A percentile compares a stretch with the other conserved stretches of the same genome.
Evolutionary conservation across 1,140 invertebrate species (phyloP).

Genomic region (Drosophila nigromelanica): DNA sequence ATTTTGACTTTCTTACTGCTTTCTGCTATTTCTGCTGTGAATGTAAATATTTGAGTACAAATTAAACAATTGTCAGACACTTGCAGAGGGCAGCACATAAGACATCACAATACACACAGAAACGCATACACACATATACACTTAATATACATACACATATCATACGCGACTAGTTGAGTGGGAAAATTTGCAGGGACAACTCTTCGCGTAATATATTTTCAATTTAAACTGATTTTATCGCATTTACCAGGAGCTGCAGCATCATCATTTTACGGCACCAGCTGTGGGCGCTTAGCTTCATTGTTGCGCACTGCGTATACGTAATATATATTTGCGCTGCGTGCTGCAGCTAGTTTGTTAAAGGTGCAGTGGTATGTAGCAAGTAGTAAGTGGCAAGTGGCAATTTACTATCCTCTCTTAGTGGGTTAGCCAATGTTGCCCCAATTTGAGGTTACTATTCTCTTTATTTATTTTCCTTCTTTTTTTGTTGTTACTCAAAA

Average conservation of each 20-base stretch:
- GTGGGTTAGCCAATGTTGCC: conserved; percentile 72
- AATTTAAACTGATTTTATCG: conserved; percentile 73
- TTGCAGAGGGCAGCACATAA: background rate
- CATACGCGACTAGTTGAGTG: background rate
- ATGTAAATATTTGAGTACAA: conserved; percentile 48
- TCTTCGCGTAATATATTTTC: conserved; percentile 52
- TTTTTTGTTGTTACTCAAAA: conserved; percentile 45
- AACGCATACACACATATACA: background rate
- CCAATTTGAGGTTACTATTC: conserved; percentile 61
- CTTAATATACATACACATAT: background rate
- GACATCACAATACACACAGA: background rate
- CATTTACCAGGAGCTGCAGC: conserved; percentile 58
- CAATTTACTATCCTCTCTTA: conserved; percentile 11
- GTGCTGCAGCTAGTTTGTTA: conserved; percentile 71
- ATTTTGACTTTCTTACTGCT: conserved; percentile 28
- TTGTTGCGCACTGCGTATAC: conserved; percentile 76
- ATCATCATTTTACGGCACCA: conserved; percentile 47
- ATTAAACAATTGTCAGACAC: conserved; percentile 37
- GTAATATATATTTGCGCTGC: conserved; percentile 57
- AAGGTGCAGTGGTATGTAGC: background rate
- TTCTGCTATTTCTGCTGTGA: conserved; percentile 26
- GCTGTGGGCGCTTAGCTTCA: conserved; percentile 47
- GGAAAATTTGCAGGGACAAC: conserved; percentile 35
- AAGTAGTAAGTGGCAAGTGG: conserved; percentile 10
- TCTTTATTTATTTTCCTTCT: conserved; percentile 1